phyloP scores from a whole-genome alignment of 2,113 vertebrate genomes.

The Rana temporaria region DNA sequence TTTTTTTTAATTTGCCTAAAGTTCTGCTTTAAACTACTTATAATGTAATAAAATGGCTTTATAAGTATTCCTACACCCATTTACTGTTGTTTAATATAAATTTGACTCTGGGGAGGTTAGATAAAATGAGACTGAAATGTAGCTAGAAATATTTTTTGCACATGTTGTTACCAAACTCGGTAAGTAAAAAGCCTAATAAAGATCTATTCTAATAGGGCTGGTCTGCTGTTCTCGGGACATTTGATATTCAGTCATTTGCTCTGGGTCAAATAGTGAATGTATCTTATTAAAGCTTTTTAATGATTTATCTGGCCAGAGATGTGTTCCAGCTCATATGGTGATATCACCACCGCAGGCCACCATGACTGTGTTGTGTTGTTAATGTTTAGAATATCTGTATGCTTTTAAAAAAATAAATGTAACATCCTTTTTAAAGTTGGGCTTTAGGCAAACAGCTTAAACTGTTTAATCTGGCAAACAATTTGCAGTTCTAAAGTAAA shows the following conservation, averaged over 20 bases:
- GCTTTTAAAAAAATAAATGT: background rate
- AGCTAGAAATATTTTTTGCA: conserved; percentile 16
- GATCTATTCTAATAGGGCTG: background rate
- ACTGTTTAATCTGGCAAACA: too few species aligned
- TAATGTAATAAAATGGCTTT: conserved; percentile 27
- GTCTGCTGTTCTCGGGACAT: conserved; percentile 18
- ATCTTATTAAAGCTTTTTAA: conserved; percentile 38
- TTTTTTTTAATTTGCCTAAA: background rate
- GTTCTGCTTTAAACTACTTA: conserved; percentile 19
- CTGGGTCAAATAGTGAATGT: conserved; percentile 28
- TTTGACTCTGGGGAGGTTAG: conserved; percentile 13
- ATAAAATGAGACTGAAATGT: conserved; percentile 10
- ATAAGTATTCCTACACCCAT: conserved; percentile 2
- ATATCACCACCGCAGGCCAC: conserved; percentile 41
- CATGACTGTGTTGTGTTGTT: conserved; percentile 9
- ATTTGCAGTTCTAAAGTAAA: too few species aligned
- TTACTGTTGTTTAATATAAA: conserved; percentile 20
- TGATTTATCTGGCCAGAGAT: conserved; percentile 46
- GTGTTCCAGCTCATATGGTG: conserved; percentile 4
- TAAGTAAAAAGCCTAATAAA: conserved; percentile 12
- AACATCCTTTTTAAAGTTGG: too few species aligned
- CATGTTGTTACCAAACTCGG: conserved; percentile 4
- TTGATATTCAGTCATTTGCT: conserved; percentile 41
- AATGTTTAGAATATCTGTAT: background rate
- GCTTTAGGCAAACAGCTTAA: too few species aligned